A percentile compares a stretch with the other conserved stretches of the same genome.
Conservation (phyloP, 2,113 vertebrate genomes). For the Ammodytes marinus region DNA sequence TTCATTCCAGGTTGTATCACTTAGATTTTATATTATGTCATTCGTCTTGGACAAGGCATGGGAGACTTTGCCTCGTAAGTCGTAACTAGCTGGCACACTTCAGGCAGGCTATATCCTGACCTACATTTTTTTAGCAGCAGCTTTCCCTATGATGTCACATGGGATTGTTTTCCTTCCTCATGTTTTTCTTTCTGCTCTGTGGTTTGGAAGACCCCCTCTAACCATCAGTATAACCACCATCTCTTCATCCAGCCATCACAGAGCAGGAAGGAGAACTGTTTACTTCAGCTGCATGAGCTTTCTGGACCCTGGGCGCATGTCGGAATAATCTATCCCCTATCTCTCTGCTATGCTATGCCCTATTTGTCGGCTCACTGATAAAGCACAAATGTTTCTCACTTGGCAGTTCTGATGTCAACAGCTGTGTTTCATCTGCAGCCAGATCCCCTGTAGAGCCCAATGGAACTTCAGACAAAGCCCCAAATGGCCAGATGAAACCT, state of each 20-base stretch:
- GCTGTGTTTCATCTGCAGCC: constrained; percentile 71
- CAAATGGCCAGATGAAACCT: constrained; percentile 27
- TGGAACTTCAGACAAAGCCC: constrained; percentile 39
- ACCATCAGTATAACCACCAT: constrained; percentile 65
- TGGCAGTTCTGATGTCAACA: constrained; percentile 66
- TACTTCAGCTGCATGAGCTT: constrained; percentile 59
- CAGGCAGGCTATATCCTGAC: constrained; percentile 55
- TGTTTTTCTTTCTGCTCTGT: constrained; percentile 79
- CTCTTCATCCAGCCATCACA: constrained; percentile 65
- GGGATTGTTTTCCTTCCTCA: constrained; percentile 73
- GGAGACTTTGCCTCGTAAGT: constrained; percentile 19
- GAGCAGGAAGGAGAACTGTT: constrained; percentile 72
- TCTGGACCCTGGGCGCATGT: constrained; percentile 43
- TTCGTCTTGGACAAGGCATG: constrained; percentile 18
- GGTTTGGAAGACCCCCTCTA: constrained; percentile 74
- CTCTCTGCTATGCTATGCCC: constrained; percentile 57
- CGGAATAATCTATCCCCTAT: constrained; percentile 70
- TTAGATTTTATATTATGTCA: constrained; percentile 32
- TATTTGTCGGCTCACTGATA: constrained; percentile 78
- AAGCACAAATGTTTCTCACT: constrained; percentile 71
- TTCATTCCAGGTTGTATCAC: constrained; percentile 21
- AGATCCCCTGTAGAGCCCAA: constrained; percentile 49
- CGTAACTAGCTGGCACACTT: constrained; percentile 42
- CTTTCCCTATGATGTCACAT: constrained; percentile 75
- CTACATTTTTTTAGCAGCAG: constrained; percentile 67